phyloP scores from a whole-genome alignment of 2,797 vertebrate genomes.

The Acropternis orthonyx region DNA sequence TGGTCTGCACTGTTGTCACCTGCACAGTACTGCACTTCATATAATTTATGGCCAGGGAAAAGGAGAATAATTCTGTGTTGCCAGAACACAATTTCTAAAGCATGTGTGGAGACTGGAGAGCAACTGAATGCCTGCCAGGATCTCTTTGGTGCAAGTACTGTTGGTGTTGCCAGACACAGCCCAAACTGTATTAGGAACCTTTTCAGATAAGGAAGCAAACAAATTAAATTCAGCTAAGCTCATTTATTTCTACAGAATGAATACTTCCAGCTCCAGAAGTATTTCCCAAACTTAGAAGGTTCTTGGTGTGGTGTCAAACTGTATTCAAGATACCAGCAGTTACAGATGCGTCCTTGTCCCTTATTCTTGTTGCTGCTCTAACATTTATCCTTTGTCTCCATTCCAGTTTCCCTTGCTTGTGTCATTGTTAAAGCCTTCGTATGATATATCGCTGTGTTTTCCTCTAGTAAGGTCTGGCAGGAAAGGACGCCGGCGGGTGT shows the following conservation, averaged over 20 bases:
- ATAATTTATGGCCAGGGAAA: background rate
- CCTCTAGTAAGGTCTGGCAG: constrained; percentile 88
- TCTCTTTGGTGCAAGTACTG: background rate
- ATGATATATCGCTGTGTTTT: constrained; percentile 85
- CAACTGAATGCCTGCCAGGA: background rate
- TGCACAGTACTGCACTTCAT: background rate
- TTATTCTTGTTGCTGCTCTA: constrained; percentile 47
- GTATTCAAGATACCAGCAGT: background rate
- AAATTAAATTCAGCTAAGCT: background rate
- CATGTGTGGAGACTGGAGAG: background rate
- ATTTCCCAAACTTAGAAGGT: background rate
- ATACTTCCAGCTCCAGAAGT: background rate
- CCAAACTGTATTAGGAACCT: background rate
- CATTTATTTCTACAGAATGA: background rate
- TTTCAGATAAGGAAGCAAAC: background rate
- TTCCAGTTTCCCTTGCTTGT: constrained; percentile 59
- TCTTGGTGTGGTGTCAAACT: background rate
- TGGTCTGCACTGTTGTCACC: background rate
- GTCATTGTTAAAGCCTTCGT: constrained; percentile 72
- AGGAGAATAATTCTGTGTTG: background rate
- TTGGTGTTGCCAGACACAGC: background rate
- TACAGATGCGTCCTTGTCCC: background rate
- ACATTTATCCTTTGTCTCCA: constrained; percentile 66
- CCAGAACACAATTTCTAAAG: background rate
- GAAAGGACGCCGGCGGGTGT: constrained; percentile 86